Evolutionary conservation across 2,888 invertebrate species (phyloP).

Genomic region (Parnassius glacialis): DNA sequence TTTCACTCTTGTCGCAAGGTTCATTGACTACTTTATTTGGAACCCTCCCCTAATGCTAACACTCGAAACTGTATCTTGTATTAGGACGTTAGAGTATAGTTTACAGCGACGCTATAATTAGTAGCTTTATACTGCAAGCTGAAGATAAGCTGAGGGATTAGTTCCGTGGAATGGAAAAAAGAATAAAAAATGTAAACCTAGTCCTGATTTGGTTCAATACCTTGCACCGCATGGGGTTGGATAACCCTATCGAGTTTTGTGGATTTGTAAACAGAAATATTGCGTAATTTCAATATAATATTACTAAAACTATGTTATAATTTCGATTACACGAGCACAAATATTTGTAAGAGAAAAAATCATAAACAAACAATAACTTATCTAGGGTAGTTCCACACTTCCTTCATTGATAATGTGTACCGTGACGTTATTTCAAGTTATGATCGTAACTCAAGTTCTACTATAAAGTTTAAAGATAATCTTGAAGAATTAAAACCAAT

Average conservation of each 20-base stretch:
- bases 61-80: slow-evolving; percentile 40
- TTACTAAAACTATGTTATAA: too few species aligned
- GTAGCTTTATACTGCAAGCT: slow-evolving; percentile 62
- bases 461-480: too few species aligned
- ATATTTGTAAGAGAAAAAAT: too few species aligned
- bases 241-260: slow-evolving; percentile 6
- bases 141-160: slow-evolving; percentile 74
- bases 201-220: slow-evolving; percentile 5
- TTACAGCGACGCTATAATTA: slow-evolving; percentile 23
- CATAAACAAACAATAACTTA: too few species aligned
- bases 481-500: too few species aligned
- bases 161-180: slow-evolving; percentile 58
- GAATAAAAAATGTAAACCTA: slow-evolving; percentile 57
- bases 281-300: background rate
- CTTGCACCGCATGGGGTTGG: background rate
- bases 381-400: too few species aligned
- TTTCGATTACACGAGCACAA: too few species aligned
- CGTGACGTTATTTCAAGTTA: too few species aligned
- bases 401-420: too few species aligned
- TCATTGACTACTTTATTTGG: slow-evolving; percentile 59
- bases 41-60: slow-evolving; percentile 43
- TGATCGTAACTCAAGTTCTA: too few species aligned
- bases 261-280: background rate
- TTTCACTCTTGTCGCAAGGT: slow-evolving; percentile 53
- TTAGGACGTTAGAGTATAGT: slow-evolving; percentile 18